These are phyloP conservation scores for Coenobita brevimanus DNA, from an alignment of 1,140 invertebrate species.

Conservation along the genomic window DNA sequence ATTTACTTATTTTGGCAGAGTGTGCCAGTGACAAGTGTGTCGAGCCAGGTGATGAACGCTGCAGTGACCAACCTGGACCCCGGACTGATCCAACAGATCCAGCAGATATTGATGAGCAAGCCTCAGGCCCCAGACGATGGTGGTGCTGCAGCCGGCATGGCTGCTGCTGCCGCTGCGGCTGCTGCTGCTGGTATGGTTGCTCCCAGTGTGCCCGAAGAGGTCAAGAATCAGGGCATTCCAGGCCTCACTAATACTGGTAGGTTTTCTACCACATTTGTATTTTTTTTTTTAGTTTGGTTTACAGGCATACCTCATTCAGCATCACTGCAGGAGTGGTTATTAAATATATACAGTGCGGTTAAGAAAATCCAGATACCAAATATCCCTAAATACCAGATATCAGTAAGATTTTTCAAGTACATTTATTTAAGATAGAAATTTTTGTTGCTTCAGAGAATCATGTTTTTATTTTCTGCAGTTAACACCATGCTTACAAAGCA, in stretches of 20 bases:
- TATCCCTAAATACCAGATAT: too few species aligned
- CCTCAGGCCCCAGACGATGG: conserved; percentile 46
- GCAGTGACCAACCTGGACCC: conserved; percentile 67
- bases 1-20: not conserved
- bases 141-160: conserved; percentile 31
- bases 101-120: conserved; percentile 68
- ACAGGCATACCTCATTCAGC: too few species aligned
- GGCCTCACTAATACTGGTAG: conserved; percentile 48
- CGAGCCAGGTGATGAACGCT: conserved; percentile 70
- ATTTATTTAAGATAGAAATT: too few species aligned
- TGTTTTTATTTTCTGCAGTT: too few species aligned
- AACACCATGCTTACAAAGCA: too few species aligned
- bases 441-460: too few species aligned
- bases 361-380: too few species aligned
- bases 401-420: too few species aligned
- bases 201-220: conserved; percentile 41
- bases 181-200: conserved; percentile 41
- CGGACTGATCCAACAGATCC: conserved; percentile 66
- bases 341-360: too few species aligned
- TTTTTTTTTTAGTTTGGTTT: too few species aligned
- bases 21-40: conserved; percentile 51
- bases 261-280: too few species aligned
- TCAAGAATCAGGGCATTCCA: conserved; percentile 38
- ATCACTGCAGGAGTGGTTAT: too few species aligned
- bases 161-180: conserved; percentile 57